A percentile compares a stretch with the other conserved stretches of the same genome.
These are phyloP conservation scores for Erpornis zantholeuca DNA, from an alignment of 2,113 vertebrate genomes.

Conservation along the genomic window DNA sequence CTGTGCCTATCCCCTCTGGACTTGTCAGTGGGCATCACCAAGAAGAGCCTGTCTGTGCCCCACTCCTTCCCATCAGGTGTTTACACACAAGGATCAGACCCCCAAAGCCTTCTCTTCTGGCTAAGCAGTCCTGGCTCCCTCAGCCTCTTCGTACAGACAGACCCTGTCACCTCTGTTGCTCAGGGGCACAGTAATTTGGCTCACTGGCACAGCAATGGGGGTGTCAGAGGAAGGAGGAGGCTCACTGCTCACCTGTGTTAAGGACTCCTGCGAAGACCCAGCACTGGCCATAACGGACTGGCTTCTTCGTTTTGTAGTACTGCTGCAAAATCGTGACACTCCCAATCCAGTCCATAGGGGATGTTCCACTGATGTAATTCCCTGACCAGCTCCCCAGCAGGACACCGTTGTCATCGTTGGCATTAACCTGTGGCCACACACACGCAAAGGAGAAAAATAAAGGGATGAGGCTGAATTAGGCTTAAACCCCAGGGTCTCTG, in stretches of 20 bases:
- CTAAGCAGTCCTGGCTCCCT: not conserved
- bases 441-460: not conserved
- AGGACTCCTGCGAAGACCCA: conserved; percentile 74
- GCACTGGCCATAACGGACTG: conserved; percentile 56
- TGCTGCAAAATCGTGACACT: conserved; percentile 61
- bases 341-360: conserved; percentile 60
- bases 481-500: not conserved
- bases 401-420: conserved; percentile 40
- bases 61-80: not conserved
- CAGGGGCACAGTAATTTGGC: not conserved
- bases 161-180: not conserved
- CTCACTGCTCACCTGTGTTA: conserved; percentile 55
- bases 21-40: not conserved
- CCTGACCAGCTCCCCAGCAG: conserved; percentile 66
- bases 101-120: not conserved
- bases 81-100: not conserved
- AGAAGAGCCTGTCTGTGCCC: not conserved
- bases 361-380: not conserved
- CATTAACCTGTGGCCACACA: conserved; percentile 54
- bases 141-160: not conserved
- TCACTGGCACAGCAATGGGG: not conserved
- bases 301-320: conserved; percentile 26
- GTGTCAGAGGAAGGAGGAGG: not conserved
- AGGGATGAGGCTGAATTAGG: not conserved
- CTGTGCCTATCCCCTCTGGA: not conserved